phyloP scores from a whole-genome alignment of 2,797 vertebrate species.

The Carcharodon carcharias region DNA sequence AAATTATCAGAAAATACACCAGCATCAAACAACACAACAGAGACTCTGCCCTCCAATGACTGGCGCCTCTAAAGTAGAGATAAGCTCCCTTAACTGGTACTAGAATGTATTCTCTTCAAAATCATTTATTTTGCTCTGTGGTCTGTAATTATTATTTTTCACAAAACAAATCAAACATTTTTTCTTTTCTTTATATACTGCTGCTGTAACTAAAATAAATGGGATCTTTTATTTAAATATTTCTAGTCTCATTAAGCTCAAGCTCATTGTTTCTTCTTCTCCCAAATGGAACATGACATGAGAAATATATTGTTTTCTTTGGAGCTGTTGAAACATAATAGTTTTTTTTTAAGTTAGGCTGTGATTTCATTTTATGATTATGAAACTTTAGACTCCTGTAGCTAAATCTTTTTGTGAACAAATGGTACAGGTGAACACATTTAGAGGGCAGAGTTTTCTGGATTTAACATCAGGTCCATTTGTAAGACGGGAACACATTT shows the following conservation, averaged over 20 bases:
- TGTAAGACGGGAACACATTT: background rate
- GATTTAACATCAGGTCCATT: background rate
- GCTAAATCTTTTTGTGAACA: background rate
- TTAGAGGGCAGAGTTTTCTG: background rate
- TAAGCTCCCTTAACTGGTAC: background rate
- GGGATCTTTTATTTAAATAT: background rate
- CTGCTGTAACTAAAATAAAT: background rate
- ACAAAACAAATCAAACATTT: background rate
- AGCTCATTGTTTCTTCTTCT: background rate
- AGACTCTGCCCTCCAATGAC: background rate
- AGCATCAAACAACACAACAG: background rate
- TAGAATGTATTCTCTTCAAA: background rate
- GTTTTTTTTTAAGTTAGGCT: background rate
- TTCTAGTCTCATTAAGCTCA: background rate
- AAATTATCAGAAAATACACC: background rate
- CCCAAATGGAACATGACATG: background rate
- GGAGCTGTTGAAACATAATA: background rate
- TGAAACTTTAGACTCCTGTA: background rate
- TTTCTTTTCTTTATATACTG: background rate
- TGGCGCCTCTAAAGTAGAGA: background rate
- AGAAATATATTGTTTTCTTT: background rate
- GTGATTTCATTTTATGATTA: background rate
- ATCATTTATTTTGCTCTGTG: background rate
- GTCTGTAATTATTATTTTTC: background rate
- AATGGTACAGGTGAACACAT: background rate